These are phyloP conservation scores for Sakesphorus luctuosus DNA, from an alignment of 2,113 vertebrate species.

Conservation along the genomic window DNA sequence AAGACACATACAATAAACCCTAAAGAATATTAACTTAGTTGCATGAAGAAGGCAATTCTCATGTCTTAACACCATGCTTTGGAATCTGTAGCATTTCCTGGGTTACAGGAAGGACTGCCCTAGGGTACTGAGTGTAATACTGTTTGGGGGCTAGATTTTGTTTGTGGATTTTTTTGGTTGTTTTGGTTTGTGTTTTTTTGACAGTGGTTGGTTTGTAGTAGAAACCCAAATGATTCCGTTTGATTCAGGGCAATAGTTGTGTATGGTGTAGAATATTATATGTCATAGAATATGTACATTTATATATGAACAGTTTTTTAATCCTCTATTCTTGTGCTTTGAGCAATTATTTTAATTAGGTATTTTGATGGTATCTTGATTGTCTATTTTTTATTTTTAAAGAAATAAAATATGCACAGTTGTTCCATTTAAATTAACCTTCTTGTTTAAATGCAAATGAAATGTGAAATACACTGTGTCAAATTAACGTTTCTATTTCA, in stretches of 20 bases:
- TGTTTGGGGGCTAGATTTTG: background rate
- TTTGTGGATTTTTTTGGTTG: background rate
- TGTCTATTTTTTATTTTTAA: background rate
- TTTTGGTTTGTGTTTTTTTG: background rate
- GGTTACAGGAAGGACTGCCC: background rate
- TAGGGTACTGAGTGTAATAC: background rate
- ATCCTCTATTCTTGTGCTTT: background rate
- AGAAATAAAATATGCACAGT: background rate
- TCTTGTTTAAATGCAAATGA: background rate
- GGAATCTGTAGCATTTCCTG: background rate
- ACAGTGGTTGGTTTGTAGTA: background rate
- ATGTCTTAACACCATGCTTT: background rate
- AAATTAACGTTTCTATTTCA: constrained; percentile 52
- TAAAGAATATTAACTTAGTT: background rate
- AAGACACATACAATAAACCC: background rate
- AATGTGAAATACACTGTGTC: background rate
- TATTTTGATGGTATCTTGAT: background rate
- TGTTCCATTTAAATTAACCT: background rate
- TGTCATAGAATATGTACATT: background rate
- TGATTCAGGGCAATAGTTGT: background rate
- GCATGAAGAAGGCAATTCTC: background rate
- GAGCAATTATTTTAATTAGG: background rate
- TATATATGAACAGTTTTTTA: background rate
- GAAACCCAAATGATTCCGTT: background rate
- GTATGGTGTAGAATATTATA: background rate